phyloP scores from a whole-genome alignment of 2,797 vertebrate genomes.

The Amblyraja radiata region DNA sequence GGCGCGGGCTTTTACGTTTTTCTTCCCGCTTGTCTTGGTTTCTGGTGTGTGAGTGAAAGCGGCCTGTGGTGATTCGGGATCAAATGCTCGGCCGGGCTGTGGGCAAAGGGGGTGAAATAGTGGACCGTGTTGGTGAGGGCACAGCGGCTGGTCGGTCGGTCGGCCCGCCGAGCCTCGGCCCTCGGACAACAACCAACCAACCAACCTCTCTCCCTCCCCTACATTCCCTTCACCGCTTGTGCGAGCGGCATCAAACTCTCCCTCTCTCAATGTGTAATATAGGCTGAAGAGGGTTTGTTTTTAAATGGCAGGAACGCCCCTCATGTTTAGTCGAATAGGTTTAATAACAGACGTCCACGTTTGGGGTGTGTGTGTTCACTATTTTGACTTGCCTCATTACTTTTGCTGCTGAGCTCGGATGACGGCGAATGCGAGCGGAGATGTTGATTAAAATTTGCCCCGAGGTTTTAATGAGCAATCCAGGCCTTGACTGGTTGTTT shows the following conservation, averaged over 20 bases:
- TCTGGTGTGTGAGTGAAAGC: too few relatives aligned
- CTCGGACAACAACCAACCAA: too few relatives aligned
- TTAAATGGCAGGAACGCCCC: conserved; percentile 37
- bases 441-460: conserved; percentile 30
- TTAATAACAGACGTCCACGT: conserved; percentile 19
- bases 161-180: too few relatives aligned
- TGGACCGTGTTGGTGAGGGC: not conserved
- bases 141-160: too few relatives aligned
- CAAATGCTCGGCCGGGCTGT: not conserved
- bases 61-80: conserved; percentile 18
- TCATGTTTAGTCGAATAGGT: conserved; percentile 34
- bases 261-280: conserved; percentile 27
- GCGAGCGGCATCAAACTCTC: conserved; percentile 7
- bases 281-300: conserved; percentile 31
- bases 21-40: too few relatives aligned
- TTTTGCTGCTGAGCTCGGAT: conserved; percentile 1
- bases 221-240: not conserved
- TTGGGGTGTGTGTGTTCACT: conserved; percentile 10
- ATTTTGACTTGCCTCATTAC: conserved; percentile 22
- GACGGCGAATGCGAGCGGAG: conserved; percentile 6
- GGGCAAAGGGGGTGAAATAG: not conserved
- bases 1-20: not conserved
- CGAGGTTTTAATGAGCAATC: conserved; percentile 33
- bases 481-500: conserved; percentile 31
- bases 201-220: too few relatives aligned